Percentiles rank a stretch among this genome's conserved stretches.
Conservation (phyloP, 2,113 vertebrate genomes). For the Eulacestoma nigropectus region DNA sequence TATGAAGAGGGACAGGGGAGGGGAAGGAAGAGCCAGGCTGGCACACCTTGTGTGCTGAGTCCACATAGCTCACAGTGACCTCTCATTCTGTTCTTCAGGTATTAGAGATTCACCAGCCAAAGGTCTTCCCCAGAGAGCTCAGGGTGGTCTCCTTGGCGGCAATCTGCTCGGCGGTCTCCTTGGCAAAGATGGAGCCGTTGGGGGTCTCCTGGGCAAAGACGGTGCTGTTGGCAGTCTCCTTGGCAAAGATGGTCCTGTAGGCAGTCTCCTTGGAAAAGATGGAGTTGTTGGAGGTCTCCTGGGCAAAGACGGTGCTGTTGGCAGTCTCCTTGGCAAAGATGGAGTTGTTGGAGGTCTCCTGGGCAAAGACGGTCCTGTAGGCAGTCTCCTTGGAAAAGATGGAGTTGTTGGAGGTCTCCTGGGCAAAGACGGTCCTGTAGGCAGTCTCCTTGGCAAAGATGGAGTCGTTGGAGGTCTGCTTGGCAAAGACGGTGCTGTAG, state of each 20-base stretch:
- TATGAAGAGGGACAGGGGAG: neutral
- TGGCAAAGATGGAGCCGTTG: neutral
- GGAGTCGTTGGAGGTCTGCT: accelerated
- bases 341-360: neutral
- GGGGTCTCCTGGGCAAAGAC: neutral
- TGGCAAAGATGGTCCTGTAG: neutral
- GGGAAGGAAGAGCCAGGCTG: neutral
- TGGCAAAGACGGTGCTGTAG: accelerated
- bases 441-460: accelerated
- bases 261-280: accelerated
- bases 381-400: accelerated
- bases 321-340: accelerated
- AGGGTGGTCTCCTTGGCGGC: neutral
- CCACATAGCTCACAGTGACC: neutral
- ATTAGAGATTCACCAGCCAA: neutral
- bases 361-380: accelerated
- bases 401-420: accelerated
- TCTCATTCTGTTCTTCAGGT: neutral
- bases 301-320: accelerated
- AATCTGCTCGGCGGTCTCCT: neutral
- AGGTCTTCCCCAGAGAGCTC: neutral
- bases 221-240: neutral
- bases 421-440: too few relatives aligned
- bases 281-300: neutral
- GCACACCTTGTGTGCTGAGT: neutral